Conservation (phyloP, 2,797 vertebrate genomes). For the Xenopus petersii region DNA sequence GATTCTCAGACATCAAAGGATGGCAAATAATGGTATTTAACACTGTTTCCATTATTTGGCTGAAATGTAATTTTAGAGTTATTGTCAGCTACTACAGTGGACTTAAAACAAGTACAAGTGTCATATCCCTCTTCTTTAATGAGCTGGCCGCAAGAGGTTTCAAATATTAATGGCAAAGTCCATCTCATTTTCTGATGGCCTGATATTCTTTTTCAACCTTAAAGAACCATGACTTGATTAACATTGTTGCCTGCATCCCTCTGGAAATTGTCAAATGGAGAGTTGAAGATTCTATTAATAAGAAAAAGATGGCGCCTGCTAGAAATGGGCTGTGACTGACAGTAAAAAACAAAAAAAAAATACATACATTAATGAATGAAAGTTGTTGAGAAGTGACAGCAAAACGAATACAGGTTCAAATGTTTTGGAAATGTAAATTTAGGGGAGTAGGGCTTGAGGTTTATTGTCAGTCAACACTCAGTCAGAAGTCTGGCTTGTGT, state of each 20-base stretch:
- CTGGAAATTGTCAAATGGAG: constrained; percentile 69
- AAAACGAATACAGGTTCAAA: no score
- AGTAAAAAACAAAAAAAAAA: constrained; percentile 1
- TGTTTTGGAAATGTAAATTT: no score
- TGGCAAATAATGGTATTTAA: constrained; percentile 82
- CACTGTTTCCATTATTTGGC: constrained; percentile 77
- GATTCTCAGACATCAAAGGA: constrained; percentile 77
- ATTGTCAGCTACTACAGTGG: constrained; percentile 71
- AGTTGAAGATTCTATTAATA: constrained; percentile 79
- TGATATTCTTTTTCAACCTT: constrained; percentile 68
- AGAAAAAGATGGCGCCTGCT: constrained; percentile 74
- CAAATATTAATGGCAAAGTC: constrained; percentile 68
- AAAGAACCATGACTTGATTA: constrained; percentile 72
- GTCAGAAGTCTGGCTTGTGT: no score
- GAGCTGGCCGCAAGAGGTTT: constrained; percentile 75
- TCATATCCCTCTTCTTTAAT: constrained; percentile 77
- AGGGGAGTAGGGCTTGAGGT: no score
- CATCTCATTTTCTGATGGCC: constrained; percentile 71
- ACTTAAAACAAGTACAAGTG: constrained; percentile 68
- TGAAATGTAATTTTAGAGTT: constrained; percentile 79
- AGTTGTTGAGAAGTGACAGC: not conserved
- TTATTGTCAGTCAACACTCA: no score
- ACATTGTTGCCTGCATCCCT: constrained; percentile 73
- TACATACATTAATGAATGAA: not conserved
- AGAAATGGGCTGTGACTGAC: constrained; percentile 5